Evolutionary conservation across 30 jellyfish, hydroid and myxozoan species (phyloP), one percentile per base, ranked within the genome.

Genomic region (Cassiopea andromeda): DNA sequence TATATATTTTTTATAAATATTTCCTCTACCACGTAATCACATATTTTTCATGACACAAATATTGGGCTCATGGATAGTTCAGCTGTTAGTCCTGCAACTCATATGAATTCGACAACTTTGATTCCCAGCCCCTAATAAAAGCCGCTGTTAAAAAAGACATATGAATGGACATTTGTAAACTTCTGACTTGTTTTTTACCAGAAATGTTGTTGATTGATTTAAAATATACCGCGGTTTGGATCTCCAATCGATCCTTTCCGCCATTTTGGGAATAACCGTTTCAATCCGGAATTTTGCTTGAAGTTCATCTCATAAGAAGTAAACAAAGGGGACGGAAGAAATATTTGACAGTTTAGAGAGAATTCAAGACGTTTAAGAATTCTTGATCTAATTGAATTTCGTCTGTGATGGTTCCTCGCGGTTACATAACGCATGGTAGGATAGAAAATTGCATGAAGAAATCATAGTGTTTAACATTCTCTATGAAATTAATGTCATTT

Each of bases 391-490:
- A 81, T 81, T 46, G 79, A 81, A 81, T 59, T 69, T 67, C 66
- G 90, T 61, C 90, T 61, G 44, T 81, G 90, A 81, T 81, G 80
- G 90, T 69, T 67, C 66, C 69, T 66, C 80, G 90, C 80, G 90
- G 90, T 81, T 54, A 49, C 79, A 15, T 13, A 81, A 69, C 44
- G 73, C 50, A 81, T 61, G 81, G 46, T 59, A 81, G 82, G 70
- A 67, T 38, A 81, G 90, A 82, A 81, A 81, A 81, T 67, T 14
- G 66, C 73, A 69, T 64, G 90, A 81, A 58, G 58, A 60, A 43
- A 64, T 44, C 69, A 8, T 60, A 60, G 80, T 47, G 43, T 81
- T 44, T 81, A 69, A 81, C 68, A 81, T 81, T 81, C 90, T 49
- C 81, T 81, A 47, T 44, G 49, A 81, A 17, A 81, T 81, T 81